Percentiles rank a stretch among this genome's conserved stretches.
phyloP scores from a whole-genome alignment of 2,797 vertebrate species.

The Peromyscus aztecus region DNA sequence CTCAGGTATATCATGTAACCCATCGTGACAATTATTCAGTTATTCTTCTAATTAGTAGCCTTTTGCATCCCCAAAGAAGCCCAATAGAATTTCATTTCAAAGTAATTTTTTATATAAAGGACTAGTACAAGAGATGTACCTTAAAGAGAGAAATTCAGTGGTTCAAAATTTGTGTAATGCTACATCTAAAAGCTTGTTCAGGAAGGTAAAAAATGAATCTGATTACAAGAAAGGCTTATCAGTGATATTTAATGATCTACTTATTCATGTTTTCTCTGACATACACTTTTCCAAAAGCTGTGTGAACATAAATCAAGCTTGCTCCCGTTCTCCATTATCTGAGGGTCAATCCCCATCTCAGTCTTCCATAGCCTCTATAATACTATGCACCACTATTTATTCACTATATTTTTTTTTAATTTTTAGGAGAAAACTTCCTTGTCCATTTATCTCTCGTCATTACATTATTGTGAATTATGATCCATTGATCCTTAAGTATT shows the following conservation, averaged over 20 bases:
- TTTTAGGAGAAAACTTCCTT: background rate
- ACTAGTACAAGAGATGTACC: background rate
- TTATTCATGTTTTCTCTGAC: background rate
- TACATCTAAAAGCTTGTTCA: background rate
- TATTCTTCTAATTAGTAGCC: background rate
- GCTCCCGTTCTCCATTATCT: background rate
- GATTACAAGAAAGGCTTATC: background rate
- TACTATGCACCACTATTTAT: background rate
- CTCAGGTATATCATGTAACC: background rate
- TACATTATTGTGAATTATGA: background rate
- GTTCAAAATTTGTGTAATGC: background rate
- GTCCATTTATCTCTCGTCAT: background rate
- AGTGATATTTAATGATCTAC: background rate
- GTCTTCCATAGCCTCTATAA: background rate
- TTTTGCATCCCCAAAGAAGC: background rate
- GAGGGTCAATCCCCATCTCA: background rate
- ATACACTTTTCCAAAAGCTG: background rate
- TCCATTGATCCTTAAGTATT: background rate
- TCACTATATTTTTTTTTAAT: background rate
- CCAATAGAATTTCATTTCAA: conserved; percentile 16
- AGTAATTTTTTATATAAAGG: background rate
- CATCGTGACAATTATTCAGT: background rate
- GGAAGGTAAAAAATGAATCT: background rate
- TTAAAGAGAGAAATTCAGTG: background rate
- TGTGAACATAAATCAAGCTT: background rate